Evolutionary conservation across 2,797 vertebrate genomes (phyloP).

Genomic region (Poecilia wingei): DNA sequence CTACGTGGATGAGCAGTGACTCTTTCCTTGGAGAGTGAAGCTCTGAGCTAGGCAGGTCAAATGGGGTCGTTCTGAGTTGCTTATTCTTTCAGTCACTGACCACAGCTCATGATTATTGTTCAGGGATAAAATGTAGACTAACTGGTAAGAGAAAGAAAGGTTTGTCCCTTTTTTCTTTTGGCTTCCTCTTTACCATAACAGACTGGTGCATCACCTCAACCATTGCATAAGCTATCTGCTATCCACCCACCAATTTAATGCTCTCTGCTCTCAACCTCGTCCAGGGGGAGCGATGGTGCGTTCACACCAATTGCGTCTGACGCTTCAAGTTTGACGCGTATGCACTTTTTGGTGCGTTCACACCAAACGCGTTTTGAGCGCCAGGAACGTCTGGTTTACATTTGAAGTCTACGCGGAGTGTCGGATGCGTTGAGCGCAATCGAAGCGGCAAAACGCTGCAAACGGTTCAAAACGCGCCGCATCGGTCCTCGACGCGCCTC

Average conservation of each 20-base stretch:
- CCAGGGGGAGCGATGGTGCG: neutral
- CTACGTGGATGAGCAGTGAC: neutral
- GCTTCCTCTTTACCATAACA: neutral
- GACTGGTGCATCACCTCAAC: neutral
- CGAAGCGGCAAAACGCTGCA: too few species aligned
- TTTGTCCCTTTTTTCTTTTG: neutral
- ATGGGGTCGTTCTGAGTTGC: neutral
- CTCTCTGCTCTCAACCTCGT: neutral
- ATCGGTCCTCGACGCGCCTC: too few species aligned
- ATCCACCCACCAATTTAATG: neutral
- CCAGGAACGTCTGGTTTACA: too few species aligned
- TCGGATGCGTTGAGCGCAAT: too few species aligned
- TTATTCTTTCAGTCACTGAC: neutral
- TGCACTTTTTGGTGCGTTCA: neutral
- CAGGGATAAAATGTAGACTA: neutral
- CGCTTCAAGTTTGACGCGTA: too few species aligned
- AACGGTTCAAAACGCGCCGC: too few species aligned
- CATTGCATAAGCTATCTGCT: neutral
- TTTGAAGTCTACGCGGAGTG: too few species aligned
- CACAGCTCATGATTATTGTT: neutral
- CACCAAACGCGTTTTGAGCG: too few species aligned
- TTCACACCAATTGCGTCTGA: too few species aligned
- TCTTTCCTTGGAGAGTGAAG: neutral
- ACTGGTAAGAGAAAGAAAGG: neutral
- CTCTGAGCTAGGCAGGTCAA: neutral